phyloP scores from a whole-genome alignment of 2,113 vertebrate genomes.

The Cardinalis cardinalis region DNA sequence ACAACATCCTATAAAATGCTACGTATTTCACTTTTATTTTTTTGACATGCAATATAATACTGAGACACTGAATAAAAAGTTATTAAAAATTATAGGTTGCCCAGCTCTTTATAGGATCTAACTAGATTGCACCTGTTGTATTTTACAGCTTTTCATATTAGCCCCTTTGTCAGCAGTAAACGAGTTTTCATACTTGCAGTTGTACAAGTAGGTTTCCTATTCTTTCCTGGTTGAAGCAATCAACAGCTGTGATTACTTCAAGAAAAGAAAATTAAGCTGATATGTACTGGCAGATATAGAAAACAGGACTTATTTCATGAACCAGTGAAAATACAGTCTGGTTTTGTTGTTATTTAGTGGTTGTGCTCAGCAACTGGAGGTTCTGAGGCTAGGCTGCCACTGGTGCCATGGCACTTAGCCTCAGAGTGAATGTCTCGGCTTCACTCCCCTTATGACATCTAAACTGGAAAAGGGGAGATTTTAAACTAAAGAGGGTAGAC shows the following conservation, averaged over 20 bases:
- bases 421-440: not conserved
- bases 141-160: constrained; percentile 2
- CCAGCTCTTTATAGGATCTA: not conserved
- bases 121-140: not conserved
- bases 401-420: not conserved
- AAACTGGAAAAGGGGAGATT: not conserved
- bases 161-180: constrained; percentile 12
- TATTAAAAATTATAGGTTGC: not conserved
- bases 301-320: not conserved
- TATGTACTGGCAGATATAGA: not conserved
- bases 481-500: not conserved
- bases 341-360: not conserved
- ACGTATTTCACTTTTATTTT: not conserved
- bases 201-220: constrained; percentile 20
- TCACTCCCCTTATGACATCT: fast-evolving
- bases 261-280: constrained; percentile 17
- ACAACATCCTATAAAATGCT: not conserved
- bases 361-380: not conserved
- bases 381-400: not conserved
- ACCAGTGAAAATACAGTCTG: not conserved
- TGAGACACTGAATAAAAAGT: not conserved
- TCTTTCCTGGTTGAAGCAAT: constrained; percentile 32
- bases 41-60: not conserved
- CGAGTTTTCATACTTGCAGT: constrained; percentile 28
- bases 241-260: constrained; percentile 33